Conservation (phyloP, 2,797 vertebrate genomes). For the Euthynnus affinis region DNA sequence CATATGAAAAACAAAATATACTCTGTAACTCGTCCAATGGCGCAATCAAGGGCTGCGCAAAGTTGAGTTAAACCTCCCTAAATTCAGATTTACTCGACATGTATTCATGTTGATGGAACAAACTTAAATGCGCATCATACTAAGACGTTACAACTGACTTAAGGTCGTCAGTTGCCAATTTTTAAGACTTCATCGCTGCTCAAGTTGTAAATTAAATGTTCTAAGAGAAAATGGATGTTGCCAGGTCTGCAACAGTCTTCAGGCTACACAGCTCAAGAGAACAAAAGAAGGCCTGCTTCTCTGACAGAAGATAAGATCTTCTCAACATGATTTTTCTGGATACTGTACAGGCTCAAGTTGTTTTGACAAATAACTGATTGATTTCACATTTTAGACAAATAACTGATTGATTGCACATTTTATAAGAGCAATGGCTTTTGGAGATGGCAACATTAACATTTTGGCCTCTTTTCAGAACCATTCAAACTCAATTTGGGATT, state of each 20-base stretch:
- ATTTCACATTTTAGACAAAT: slow-evolving; percentile 49
- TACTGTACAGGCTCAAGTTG: not conserved
- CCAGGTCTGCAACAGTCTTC: not conserved
- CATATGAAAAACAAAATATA: not conserved
- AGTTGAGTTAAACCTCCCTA: not conserved
- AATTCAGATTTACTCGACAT: not conserved
- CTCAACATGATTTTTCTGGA: slow-evolving; percentile 31
- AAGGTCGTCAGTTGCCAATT: not conserved
- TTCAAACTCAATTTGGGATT: slow-evolving; percentile 43
- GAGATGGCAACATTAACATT: slow-evolving; percentile 23
- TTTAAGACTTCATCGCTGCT: not conserved
- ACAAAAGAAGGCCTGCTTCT: slow-evolving; percentile 22
- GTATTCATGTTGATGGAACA: not conserved
- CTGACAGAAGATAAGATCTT: slow-evolving; percentile 8
- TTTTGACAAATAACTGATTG: slow-evolving; percentile 44
- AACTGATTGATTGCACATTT: slow-evolving; percentile 47
- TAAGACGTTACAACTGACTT: not conserved
- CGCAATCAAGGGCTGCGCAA: not conserved
- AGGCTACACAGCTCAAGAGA: slow-evolving; percentile 5
- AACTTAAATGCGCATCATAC: not conserved
- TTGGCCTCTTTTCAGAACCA: slow-evolving; percentile 41
- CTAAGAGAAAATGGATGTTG: not conserved
- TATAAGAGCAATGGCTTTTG: slow-evolving; percentile 29
- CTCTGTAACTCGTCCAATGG: not conserved
- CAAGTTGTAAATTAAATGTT: slow-evolving; percentile 4